A percentile compares a stretch with the other conserved stretches of the same genome.
phyloP scores from a whole-genome alignment of 2,888 invertebrate genomes.

The Limenitis camilla region DNA sequence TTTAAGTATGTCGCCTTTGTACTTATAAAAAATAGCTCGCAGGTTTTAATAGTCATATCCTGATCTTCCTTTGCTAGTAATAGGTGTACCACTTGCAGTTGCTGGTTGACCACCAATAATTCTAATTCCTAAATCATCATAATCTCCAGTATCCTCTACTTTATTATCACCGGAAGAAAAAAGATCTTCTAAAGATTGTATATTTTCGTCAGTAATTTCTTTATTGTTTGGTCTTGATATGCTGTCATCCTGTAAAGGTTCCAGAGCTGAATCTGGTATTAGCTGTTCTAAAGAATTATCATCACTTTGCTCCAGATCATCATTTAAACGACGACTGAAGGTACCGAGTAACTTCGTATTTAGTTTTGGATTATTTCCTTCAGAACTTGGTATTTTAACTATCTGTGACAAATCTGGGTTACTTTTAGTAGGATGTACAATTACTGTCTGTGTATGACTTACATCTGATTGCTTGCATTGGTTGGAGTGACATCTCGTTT shows the following conservation, averaged over 20 bases:
- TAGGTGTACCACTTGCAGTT: constrained; percentile 51
- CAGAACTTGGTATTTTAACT: background rate
- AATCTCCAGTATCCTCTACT: background rate
- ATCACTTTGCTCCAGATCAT: background rate
- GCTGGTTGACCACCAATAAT: constrained; percentile 58
- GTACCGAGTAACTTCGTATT: background rate
- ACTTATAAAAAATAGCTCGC: background rate
- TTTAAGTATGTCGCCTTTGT: background rate
- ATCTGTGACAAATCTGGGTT: too few species aligned
- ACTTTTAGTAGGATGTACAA: too few species aligned
- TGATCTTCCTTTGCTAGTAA: constrained; percentile 49
- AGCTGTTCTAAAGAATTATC: background rate
- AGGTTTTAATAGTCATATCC: background rate
- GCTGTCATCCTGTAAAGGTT: too few species aligned
- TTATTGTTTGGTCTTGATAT: background rate
- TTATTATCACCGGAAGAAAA: background rate
- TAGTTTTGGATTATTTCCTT: background rate
- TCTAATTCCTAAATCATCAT: constrained; percentile 23
- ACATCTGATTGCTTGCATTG: too few species aligned
- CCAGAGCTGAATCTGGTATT: background rate
- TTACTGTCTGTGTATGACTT: too few species aligned
- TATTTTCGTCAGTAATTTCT: background rate
- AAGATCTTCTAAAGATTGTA: background rate
- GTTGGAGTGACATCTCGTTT: too few species aligned
- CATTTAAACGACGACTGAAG: background rate